Evolutionary conservation across 2,797 vertebrate genomes (phyloP), one percentile per base, ranked within the genome.

Genomic region (Chelon auratus): DNA sequence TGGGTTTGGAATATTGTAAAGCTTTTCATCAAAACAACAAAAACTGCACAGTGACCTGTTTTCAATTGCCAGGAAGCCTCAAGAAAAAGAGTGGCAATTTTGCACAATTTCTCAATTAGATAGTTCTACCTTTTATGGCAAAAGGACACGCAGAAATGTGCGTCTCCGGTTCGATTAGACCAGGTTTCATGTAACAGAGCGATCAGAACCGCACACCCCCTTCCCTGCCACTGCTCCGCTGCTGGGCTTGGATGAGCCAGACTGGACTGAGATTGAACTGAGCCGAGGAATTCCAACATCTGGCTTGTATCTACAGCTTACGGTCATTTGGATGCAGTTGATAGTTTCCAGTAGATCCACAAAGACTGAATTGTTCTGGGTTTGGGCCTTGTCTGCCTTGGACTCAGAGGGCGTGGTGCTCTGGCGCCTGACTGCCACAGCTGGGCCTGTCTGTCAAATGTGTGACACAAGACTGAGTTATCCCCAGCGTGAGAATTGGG

Each of bases 221-320:
- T 75, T 62, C 67, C 78, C 90, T 88, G 87, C 90, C 87, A 85
- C 91, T 72, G 62, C 89, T 80, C 85, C 73, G 90, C 91, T 91
- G 89, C 86, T n/a, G 90, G 84, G 86, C 87, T 83, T 68, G 85
- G 94, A 93, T 90, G 92, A 93, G 90, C 85, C 90, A 88, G 90
- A 91, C 86, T 90, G 91, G 92, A 93, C 93, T 91, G 81, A 80
- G 86, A 88, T 92, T 94, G 91, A 94, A 93, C 92, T 80, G 89
- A 91, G 89, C 86, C 37, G 77, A 94, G 92, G 95, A 94, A 95
- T 95, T 95, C 93, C 92, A 93, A 95, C 95, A 95, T 95, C 95
- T 95, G 95, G 94, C 94, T 95, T 95, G 93, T 94, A 95, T 95
- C 94, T 95, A 74, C 89, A 91, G 92, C 93, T 94, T 94, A 93